Base-by-base conservation (phyloP, 2,113 vertebrate genomes). In the Cyanoramphus novaezelandiae region DNA sequence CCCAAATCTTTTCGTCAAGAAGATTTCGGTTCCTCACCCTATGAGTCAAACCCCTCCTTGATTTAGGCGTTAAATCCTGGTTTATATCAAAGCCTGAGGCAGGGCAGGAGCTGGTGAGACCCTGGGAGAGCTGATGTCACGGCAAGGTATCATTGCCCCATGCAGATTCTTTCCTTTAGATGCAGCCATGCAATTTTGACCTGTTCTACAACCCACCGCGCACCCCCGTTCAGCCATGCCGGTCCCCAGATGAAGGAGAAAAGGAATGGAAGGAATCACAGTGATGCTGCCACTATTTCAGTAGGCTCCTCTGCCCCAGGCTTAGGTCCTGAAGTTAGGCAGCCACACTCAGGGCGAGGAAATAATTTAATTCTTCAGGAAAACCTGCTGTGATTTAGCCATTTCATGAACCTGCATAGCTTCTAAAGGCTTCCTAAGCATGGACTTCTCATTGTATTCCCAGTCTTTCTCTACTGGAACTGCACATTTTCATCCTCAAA, bases 331-430 rank as follows among this genome's bases (percentile, higher is more conserved):
- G 57, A 91, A 97, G 93, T 88, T 96, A 1, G 31, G 88, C 82
- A 93, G 85, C 88, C 71, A 31, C 11, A 2, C 60, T 92, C 46
- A 46, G 85, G 79, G 79, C 4, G 4, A 94, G 71, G 92, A 71
- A 92, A 96, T 94, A 3, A 93, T 93, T 72, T 69, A 57, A 94
- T 96, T 96, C 88, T 82, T 44, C 52, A 57, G 88, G 86, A 94
- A 92, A 94, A 92, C 83, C 67, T 69, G 96, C 93, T 96, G 93
- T 92, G 92, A 94, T 93, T 95, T 96, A 96, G 95, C 92, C 96
- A 95, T 96, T 95, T 93, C 88, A 16, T 64, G 92, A 96, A 93
- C 91, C 93, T 91, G 88, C 3, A 1, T 82, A 72, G 93, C 92
- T 92, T 93, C 91, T 81, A 94, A 90, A 95, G 0, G 52, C 69